A percentile compares a stretch with the other conserved stretches of the same genome.
phyloP scores from a whole-genome alignment of 37 sponge, comb jelly and placozoan species.

The Diacarnus erythraeanus region DNA sequence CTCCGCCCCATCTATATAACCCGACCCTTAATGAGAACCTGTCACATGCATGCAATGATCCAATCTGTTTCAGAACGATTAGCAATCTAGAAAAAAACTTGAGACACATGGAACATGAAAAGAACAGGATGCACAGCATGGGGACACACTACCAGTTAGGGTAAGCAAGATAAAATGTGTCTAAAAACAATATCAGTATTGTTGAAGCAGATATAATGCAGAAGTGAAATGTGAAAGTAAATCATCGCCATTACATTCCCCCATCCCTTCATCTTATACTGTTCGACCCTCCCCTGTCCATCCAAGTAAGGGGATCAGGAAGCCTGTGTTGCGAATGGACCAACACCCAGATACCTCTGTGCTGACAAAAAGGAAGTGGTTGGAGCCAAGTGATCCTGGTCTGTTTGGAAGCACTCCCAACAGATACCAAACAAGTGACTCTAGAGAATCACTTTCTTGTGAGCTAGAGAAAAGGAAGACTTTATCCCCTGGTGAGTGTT shows the following conservation, averaged over 20 bases:
- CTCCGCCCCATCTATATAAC: no score
- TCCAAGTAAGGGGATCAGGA: no score
- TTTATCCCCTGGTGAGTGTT: neutral
- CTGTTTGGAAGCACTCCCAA: conserved; percentile 10
- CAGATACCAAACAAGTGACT: neutral
- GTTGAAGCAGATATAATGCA: no score
- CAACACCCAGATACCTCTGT: neutral
- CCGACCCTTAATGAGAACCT: no score
- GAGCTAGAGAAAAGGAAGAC: neutral
- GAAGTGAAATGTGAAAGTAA: no score
- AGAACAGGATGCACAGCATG: conserved; percentile 39
- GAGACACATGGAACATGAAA: conserved; percentile 28
- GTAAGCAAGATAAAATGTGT: neutral
- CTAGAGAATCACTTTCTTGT: no score
- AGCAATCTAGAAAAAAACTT: conserved; percentile 20
- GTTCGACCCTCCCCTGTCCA: neutral
- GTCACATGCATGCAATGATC: no score
- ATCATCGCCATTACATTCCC: no score
- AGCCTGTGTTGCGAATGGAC: neutral
- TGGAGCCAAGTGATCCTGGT: conserved; percentile 53
- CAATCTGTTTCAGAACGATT: conserved; percentile 28
- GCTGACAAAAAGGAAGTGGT: conserved; percentile 52
- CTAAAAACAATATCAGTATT: no score
- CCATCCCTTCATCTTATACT: neutral
- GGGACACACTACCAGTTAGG: conserved; percentile 40